Evolutionary conservation across 2,797 vertebrate genomes (phyloP), one percentile per base, ranked within the genome.

Genomic region (Okamejei kenojei): DNA sequence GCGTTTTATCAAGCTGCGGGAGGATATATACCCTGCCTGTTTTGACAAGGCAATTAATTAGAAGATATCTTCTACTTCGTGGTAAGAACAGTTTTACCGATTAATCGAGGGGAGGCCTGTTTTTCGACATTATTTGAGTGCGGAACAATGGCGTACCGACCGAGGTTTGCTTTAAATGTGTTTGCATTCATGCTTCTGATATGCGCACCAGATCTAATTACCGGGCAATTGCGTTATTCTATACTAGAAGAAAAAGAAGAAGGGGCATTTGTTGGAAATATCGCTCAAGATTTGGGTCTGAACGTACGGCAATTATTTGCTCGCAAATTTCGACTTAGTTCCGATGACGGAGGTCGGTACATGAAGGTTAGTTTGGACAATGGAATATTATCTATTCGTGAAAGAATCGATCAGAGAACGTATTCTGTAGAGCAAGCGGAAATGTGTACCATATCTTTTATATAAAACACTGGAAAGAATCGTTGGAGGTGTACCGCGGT

Each of bases 401-500:
- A 94, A 15, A 93, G 93, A 74, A 94, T 93, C 74, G 93, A 93
- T n/a, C 63, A 90, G 93, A 23, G 93, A 94, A 77, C 29, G 73
- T 65, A 10, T n/a, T 93, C 1, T 94, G 94, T 11, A 54, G 77
- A n/a, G 7, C 13, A 92, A 61, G 92, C 19, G 0, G 35, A 65
- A 7, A 88, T 93, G 11, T 96, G 95, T 93, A 93, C 94, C 15
- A 93, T 96, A 7, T 93, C 94, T 32, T 93, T 96, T 0, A 95
- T n/a, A 96, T 93, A 93, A 94, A 11, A 94, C 95, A 1, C 35
- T 95, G 92, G 95, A n/a, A 96, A 90, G 95, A 94, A 10, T 94
- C 95, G 2, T 93, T 95, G 0, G 95, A 96, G 61, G 94, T 96
- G 58, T 95, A 97, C 23, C 95, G 96, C 19, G 94, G 96, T 0